A percentile compares a stretch with the other conserved stretches of the same genome.
Conservation (phyloP, 2,113 vertebrate genomes). For the Callipepla californica region DNA sequence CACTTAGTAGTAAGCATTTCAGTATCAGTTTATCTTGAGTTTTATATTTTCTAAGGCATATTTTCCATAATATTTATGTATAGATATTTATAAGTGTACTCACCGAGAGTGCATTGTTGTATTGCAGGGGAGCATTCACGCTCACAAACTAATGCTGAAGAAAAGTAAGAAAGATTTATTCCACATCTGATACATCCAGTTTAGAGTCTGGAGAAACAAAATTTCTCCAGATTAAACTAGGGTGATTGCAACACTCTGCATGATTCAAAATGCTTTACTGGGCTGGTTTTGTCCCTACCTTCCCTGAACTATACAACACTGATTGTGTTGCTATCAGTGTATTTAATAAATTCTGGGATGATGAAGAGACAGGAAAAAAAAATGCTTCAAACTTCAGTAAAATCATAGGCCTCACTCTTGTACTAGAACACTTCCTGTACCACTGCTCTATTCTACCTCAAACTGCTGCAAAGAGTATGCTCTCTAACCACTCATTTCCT, state of each 20-base stretch:
- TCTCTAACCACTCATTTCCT: neutral
- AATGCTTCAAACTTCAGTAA: neutral
- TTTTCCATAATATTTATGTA: constrained; percentile 33
- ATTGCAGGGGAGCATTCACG: constrained; percentile 9
- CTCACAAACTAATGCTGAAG: neutral
- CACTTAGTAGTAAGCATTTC: constrained; percentile 17
- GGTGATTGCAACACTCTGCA: neutral
- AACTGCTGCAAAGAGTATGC: accelerated
- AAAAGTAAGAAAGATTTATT: constrained; percentile 43
- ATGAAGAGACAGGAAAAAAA: neutral
- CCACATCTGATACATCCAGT: neutral
- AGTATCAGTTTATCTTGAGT: neutral
- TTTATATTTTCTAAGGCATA: neutral
- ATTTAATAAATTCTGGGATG: neutral
- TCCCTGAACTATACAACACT: constrained; percentile 9
- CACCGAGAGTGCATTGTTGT: constrained; percentile 28
- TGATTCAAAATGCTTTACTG: constrained; percentile 12
- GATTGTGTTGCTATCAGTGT: neutral
- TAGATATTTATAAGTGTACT: neutral
- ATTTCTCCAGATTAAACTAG: constrained; percentile 5
- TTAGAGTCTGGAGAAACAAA: constrained; percentile 36
- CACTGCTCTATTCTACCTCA: neutral
- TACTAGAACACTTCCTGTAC: neutral
- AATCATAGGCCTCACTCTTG: neutral
- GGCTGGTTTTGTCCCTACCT: neutral